Evolutionary conservation across 2,113 vertebrate genomes (phyloP), one percentile per base, ranked within the genome.

Genomic region (Crotalus helleri): DNA sequence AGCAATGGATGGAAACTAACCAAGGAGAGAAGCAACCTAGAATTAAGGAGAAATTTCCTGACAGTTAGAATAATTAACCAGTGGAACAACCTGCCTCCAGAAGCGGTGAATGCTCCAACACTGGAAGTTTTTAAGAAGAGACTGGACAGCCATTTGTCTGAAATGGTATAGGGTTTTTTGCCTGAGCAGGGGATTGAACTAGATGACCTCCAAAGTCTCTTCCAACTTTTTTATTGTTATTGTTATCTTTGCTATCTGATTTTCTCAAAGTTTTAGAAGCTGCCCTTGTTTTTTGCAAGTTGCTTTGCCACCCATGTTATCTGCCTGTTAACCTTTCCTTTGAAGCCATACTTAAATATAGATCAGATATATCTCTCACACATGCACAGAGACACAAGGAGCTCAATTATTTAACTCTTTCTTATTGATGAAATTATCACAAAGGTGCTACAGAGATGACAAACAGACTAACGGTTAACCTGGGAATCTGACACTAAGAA

Each of bases 311-410:
- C 58, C 13, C 33, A 89, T 93, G 64, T 64, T 54, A 64, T 93
- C 89, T 91, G n/a, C 91, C 94, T 46, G n/a, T 88, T 87, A 74
- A 95, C 74, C 91, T 93, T 94, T 95, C 92, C 89, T 94, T 88
- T 90, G 94, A 90, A 24, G 11, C 9, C 44, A 90, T 95, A 59
- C 96, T 97, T 96, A 97, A 97, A 97, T 96, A 97, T 97, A 97
- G 94, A 96, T 97, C 94, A 97, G 55, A 93, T 87, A 85, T 8
- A 24, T 86, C 91, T 96, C 74, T 81, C 19, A 0, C 74, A 44
- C 17, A 44, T 44, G 33, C 33, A 39, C 69, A 21, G 94, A 92
- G 85, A 96, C 55, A 96, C 94, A 96, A 92, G 39, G 92, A 85
- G 33, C 39, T 53, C 94, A 97, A 95, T 97, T 97, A 96, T 97